These are phyloP conservation scores for Sceloporus tristichus DNA, from an alignment of 2,113 vertebrate species.

Conservation along the genomic window DNA sequence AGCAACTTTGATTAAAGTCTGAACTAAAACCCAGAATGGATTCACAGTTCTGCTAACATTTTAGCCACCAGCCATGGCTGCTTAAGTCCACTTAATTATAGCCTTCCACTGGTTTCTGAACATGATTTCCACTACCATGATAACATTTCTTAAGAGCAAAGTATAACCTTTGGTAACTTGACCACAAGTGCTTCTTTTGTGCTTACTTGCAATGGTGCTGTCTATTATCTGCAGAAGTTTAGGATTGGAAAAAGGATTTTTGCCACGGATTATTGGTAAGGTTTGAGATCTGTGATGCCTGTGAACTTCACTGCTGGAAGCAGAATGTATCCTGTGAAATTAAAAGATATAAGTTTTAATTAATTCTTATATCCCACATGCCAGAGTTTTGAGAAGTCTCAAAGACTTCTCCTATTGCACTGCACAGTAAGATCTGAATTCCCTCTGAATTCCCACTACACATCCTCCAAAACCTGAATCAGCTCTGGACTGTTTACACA, in stretches of 20 bases:
- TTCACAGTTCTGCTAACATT: too few species aligned
- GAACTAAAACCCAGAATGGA: too few species aligned
- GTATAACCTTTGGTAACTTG: background rate
- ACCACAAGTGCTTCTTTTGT: conserved; percentile 3
- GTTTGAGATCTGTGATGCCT: conserved; percentile 95
- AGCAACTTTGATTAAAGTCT: too few species aligned
- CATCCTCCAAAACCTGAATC: too few species aligned
- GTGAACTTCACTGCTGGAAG: conserved; percentile 89
- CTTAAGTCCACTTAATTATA: background rate
- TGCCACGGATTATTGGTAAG: conserved; percentile 94
- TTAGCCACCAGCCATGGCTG: too few species aligned
- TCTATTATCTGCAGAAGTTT: conserved; percentile 98
- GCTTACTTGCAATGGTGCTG: conserved; percentile 82
- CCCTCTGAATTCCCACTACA: too few species aligned
- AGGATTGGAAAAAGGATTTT: conserved; percentile 95
- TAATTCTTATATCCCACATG: background rate
- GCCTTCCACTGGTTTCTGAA: background rate
- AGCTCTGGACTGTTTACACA: too few species aligned
- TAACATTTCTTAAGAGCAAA: background rate
- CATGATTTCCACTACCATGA: background rate
- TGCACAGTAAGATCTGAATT: background rate
- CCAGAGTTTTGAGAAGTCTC: background rate
- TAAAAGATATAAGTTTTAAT: background rate
- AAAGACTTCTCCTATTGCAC: background rate
- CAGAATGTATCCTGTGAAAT: conserved; percentile 88